A percentile compares a stretch with the other conserved stretches of the same genome.
phyloP scores from a whole-genome alignment of 2,113 vertebrate genomes.

The Spheniscus mendiculus region DNA sequence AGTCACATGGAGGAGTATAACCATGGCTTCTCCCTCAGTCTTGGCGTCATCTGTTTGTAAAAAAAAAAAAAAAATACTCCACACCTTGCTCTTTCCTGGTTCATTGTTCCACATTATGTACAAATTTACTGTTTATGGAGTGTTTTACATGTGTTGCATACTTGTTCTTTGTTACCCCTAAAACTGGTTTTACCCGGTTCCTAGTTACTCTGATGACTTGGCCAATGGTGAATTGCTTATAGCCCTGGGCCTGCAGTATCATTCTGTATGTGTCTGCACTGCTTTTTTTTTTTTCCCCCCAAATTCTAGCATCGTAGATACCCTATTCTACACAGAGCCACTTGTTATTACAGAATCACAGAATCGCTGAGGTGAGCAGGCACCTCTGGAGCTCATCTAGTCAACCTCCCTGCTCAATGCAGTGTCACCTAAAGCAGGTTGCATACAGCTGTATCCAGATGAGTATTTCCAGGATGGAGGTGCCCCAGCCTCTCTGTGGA shows the following conservation, averaged over 20 bases:
- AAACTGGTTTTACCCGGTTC: background rate
- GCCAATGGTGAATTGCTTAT: background rate
- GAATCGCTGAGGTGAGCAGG: background rate
- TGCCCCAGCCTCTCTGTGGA: background rate
- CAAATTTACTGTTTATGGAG: background rate
- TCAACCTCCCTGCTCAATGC: background rate
- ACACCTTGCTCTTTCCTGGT: background rate
- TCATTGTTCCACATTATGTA: background rate
- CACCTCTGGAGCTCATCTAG: background rate
- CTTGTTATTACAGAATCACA: background rate
- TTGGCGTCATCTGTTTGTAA: background rate
- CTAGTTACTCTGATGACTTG: background rate
- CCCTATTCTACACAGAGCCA: background rate
- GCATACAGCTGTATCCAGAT: no score
- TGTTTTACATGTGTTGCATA: background rate
- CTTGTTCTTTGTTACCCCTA: background rate
- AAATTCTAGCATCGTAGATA: background rate
- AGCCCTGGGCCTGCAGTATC: background rate
- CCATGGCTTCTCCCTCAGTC: background rate
- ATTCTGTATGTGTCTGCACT: background rate
- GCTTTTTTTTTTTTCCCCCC: background rate
- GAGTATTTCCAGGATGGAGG: background rate
- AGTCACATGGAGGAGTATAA: background rate
- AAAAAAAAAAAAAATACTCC: background rate
- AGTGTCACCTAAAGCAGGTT: background rate